Evolutionary conservation across 2,797 vertebrate genomes (phyloP).

Genomic region (Gastrophryne carolinensis): DNA sequence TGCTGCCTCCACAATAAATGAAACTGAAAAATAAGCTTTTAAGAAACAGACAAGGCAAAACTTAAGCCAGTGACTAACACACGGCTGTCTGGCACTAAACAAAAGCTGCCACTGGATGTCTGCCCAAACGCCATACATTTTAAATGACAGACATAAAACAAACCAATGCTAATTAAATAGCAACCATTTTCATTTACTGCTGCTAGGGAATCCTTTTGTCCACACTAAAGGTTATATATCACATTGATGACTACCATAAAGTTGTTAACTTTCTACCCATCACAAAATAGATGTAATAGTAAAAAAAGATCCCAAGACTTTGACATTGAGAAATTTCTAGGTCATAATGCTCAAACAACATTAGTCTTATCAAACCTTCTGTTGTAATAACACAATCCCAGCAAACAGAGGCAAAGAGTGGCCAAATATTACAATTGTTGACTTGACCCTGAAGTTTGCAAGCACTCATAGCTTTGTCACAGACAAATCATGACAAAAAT

Average conservation of each 20-base stretch:
- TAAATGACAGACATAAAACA: constrained; percentile 1
- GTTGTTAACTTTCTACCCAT: not conserved
- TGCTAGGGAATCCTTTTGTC: not conserved
- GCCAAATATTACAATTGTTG: not conserved
- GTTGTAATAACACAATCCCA: too few species aligned
- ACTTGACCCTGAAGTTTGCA: not conserved
- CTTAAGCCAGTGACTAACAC: not conserved
- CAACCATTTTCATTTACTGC: constrained; percentile 2
- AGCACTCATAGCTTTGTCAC: too few species aligned
- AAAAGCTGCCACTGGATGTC: not conserved
- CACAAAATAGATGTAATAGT: too few species aligned
- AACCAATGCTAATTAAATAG: constrained; percentile 1
- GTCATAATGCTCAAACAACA: not conserved
- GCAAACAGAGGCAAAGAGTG: not conserved
- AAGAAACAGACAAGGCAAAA: not conserved
- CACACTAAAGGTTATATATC: not conserved
- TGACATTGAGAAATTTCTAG: not conserved
- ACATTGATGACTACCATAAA: not conserved
- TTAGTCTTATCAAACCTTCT: not conserved
- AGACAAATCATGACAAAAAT: too few species aligned
- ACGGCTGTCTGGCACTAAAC: not conserved
- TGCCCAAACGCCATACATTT: not conserved
- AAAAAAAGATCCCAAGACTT: not conserved
- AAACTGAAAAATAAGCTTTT: not conserved
- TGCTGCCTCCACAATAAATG: not conserved